These are phyloP conservation scores for Glareola pratincola DNA, from an alignment of 2,113 vertebrate species.

Conservation along the genomic window DNA sequence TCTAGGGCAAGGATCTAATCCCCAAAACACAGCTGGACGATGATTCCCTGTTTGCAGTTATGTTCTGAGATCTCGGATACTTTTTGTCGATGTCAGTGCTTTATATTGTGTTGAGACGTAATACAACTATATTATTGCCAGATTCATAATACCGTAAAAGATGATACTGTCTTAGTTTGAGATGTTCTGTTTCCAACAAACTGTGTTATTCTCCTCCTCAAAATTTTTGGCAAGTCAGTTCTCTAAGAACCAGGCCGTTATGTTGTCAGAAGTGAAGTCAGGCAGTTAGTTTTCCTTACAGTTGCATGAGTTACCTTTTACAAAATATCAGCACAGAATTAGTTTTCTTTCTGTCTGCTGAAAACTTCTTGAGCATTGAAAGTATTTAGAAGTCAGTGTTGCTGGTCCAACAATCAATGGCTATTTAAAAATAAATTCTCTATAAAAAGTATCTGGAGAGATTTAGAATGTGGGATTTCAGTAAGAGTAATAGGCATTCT, in stretches of 20 bases:
- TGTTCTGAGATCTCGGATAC: not conserved
- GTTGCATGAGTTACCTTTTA: not conserved
- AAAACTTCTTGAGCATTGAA: not conserved
- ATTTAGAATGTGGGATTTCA: not conserved
- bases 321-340: not conserved
- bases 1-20: not conserved
- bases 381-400: not conserved
- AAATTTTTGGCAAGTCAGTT: not conserved
- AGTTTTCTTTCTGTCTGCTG: not conserved
- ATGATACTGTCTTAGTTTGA: not conserved
- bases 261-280: not conserved
- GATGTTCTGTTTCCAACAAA: not conserved
- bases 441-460: not conserved
- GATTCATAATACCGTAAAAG: not conserved
- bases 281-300: not conserved
- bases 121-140: not conserved
- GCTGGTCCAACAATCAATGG: not conserved
- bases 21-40: accelerated
- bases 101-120: not conserved
- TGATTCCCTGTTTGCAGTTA: not conserved
- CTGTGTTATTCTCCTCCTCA: not conserved
- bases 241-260: not conserved
- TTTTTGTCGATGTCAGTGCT: not conserved
- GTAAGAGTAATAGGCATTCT: not conserved
- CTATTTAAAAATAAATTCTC: not conserved